Conservation (phyloP, 2,888 invertebrate species). For the Nymphalis c-album region DNA sequence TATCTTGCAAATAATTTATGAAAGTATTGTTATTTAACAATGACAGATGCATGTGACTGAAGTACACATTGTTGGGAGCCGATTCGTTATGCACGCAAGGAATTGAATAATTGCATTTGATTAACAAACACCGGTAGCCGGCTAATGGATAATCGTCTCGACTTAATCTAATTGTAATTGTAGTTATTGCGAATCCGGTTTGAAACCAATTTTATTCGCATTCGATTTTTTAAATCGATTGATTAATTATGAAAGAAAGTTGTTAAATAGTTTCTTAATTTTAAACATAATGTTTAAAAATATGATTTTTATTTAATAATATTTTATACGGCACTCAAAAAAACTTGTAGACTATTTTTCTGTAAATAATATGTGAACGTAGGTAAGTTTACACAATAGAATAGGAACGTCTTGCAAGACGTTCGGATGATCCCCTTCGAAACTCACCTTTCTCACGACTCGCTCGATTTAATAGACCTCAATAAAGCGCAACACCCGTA, state of each 20-base stretch:
- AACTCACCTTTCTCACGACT: conserved; percentile 74
- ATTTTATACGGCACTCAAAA: neutral
- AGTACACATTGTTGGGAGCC: conserved; percentile 25
- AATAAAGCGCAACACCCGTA: conserved; percentile 72
- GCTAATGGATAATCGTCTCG: conserved; percentile 15
- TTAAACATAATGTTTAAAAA: too few relatives aligned
- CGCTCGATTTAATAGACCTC: conserved; percentile 70
- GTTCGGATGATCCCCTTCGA: conserved; percentile 55
- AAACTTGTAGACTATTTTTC: neutral
- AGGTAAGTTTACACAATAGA: conserved; percentile 31
- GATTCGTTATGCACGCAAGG: conserved; percentile 33
- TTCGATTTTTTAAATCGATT: neutral
- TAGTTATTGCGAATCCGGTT: neutral
- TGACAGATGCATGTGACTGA: conserved; percentile 34
- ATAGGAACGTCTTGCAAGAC: conserved; percentile 62
- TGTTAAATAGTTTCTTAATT: too few relatives aligned
- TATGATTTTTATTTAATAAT: too few relatives aligned
- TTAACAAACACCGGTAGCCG: conserved; percentile 24
- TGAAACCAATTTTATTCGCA: neutral
- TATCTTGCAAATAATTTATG: conserved; percentile 43
- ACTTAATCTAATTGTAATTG: conserved; percentile 16
- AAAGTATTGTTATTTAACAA: conserved; percentile 41
- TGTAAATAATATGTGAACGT: neutral
- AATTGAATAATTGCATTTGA: conserved; percentile 33
- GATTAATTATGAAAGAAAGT: neutral